phyloP scores from a whole-genome alignment of 2,888 invertebrate species.

The Lasioglossum morio region DNA sequence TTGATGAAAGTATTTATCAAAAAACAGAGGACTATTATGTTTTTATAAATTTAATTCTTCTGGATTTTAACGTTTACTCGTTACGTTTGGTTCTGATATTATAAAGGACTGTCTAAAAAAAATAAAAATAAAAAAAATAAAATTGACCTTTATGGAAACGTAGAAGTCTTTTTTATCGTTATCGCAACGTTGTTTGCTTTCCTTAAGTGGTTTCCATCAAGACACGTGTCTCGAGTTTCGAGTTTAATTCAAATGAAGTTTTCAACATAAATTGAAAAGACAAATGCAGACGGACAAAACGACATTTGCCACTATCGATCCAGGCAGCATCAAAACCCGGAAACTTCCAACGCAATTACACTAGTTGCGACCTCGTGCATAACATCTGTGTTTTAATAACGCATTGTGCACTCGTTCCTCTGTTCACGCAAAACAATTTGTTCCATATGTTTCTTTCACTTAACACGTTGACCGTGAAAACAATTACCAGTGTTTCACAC shows the following conservation, averaged over 20 bases:
- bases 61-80: too few species aligned
- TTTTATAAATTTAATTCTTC: not conserved
- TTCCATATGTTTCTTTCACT: not conserved
- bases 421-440: not conserved
- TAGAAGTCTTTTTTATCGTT: not conserved
- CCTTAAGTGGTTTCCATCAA: not conserved
- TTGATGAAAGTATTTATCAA: not conserved
- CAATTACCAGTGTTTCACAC: not conserved
- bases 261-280: conserved; percentile 13
- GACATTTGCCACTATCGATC: not conserved
- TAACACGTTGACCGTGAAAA: not conserved
- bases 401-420: not conserved
- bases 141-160: not conserved
- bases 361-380: not conserved
- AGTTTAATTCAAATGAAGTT: conserved; percentile 1
- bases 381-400: conserved; percentile 7
- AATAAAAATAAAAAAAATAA: too few species aligned
- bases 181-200: not conserved
- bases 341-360: not conserved
- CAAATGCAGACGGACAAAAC: not conserved
- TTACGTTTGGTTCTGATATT: too few species aligned
- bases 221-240: not conserved
- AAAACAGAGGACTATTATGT: not conserved
- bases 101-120: not conserved
- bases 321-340: not conserved